Evolutionary conservation across 2,113 vertebrate genomes (phyloP).

Genomic region (Perca schrenkii): DNA sequence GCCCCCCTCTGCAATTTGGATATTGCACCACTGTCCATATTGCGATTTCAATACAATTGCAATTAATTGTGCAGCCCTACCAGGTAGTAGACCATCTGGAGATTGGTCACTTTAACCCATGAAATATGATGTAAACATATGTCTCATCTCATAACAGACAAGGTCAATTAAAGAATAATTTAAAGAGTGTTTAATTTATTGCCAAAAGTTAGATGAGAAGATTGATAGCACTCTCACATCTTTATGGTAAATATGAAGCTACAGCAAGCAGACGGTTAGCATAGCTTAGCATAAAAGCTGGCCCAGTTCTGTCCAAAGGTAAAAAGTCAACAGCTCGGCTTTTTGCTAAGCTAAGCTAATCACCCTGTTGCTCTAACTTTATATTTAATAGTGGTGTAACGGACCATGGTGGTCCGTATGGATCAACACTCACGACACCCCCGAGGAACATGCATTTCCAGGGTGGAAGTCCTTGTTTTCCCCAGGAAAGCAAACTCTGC

Average conservation of each 20-base stretch:
- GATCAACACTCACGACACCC: no score
- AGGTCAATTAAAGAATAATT: background rate
- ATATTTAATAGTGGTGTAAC: background rate
- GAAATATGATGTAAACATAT: background rate
- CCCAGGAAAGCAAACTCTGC: no score
- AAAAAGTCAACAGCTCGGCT: background rate
- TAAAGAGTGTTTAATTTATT: background rate
- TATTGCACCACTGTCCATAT: no score
- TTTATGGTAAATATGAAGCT: background rate
- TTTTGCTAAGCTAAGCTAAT: background rate
- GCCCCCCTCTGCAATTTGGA: no score
- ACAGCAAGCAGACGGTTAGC: background rate
- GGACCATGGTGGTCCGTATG: no score
- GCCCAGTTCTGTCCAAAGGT: background rate
- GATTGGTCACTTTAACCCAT: background rate
- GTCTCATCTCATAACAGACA: background rate
- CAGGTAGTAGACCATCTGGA: background rate
- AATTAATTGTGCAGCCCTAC: no score
- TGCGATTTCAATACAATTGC: no score
- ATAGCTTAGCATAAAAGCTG: background rate
- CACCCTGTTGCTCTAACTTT: background rate
- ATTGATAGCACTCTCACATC: background rate
- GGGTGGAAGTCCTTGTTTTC: no score
- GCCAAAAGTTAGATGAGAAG: background rate
- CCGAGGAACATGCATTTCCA: no score